Evolutionary conservation across 2,888 invertebrate species (phyloP).

Genomic region (Nineta flava): DNA sequence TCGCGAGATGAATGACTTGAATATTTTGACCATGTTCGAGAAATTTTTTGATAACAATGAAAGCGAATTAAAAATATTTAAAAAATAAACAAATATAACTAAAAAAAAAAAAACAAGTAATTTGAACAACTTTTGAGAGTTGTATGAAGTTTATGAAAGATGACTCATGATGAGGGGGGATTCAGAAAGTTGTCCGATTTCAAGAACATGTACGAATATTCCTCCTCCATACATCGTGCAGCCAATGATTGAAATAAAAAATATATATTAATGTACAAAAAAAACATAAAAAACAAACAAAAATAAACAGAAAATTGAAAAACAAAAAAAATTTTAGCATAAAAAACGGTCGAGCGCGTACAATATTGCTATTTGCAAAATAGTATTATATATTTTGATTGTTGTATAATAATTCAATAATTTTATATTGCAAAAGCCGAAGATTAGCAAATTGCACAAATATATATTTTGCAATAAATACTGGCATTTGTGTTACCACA

Average conservation of each 20-base stretch:
- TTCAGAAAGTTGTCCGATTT: not conserved
- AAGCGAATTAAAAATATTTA: not conserved
- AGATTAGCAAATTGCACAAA: constrained; percentile 4
- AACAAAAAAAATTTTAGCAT: constrained; percentile 17
- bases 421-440: constrained; percentile 3
- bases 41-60: not conserved
- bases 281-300: too few relatives aligned
- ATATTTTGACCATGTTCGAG: not conserved
- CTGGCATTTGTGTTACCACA: not conserved
- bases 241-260: not conserved
- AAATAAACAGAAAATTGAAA: constrained; percentile 9
- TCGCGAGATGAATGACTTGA: too few relatives aligned
- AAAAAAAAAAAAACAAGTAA: too few relatives aligned
- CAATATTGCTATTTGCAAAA: constrained; percentile 1
- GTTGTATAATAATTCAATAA: constrained; percentile 1
- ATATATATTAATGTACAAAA: too few relatives aligned
- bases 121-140: too few relatives aligned
- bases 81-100: not conserved
- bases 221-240: not conserved
- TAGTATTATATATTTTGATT: not conserved
- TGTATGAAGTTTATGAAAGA: too few relatives aligned
- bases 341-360: constrained; percentile 1
- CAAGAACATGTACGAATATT: not conserved
- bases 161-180: too few relatives aligned
- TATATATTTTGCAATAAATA: not conserved